Conservation (phyloP, 1,140 invertebrate species). For the Periplaneta americana region DNA sequence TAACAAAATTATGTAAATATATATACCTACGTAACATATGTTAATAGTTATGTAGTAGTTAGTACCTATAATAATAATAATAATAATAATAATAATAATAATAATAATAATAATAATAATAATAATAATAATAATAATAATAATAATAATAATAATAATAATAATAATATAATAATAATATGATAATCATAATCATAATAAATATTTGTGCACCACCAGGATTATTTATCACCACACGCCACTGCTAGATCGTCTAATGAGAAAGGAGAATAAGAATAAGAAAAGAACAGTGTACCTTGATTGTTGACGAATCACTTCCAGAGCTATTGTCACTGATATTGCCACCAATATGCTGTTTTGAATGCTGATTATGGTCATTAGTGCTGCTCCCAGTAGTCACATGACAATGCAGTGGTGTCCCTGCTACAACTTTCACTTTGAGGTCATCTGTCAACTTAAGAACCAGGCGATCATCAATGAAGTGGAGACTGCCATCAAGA, state of each 20-base stretch:
- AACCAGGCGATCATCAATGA: constrained; percentile 91
- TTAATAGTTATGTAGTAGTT: too few relatives aligned
- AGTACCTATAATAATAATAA: too few relatives aligned
- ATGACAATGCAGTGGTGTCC: constrained; percentile 82
- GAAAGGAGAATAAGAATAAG: not conserved
- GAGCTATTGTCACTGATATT: not conserved
- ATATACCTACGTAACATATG: too few relatives aligned
- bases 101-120: not conserved
- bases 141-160: not conserved
- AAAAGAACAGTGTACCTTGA: not conserved
- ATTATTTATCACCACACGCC: too few relatives aligned
- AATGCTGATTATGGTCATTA: not conserved
- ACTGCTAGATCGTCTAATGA: too few relatives aligned
- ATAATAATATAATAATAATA: not conserved
- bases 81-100: too few relatives aligned
- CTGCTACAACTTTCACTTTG: constrained; percentile 86
- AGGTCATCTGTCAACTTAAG: constrained; percentile 86
- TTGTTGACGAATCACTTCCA: not conserved
- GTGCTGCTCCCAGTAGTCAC: constrained; percentile 23
- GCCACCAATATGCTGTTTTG: not conserved
- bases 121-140: not conserved
- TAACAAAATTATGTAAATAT: too few relatives aligned
- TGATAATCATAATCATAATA: too few relatives aligned
- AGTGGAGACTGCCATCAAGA: constrained; percentile 87
- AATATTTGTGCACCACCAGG: too few relatives aligned